Evolutionary conservation across 2,113 vertebrate genomes (phyloP).

Genomic region (Indicator maculatus): DNA sequence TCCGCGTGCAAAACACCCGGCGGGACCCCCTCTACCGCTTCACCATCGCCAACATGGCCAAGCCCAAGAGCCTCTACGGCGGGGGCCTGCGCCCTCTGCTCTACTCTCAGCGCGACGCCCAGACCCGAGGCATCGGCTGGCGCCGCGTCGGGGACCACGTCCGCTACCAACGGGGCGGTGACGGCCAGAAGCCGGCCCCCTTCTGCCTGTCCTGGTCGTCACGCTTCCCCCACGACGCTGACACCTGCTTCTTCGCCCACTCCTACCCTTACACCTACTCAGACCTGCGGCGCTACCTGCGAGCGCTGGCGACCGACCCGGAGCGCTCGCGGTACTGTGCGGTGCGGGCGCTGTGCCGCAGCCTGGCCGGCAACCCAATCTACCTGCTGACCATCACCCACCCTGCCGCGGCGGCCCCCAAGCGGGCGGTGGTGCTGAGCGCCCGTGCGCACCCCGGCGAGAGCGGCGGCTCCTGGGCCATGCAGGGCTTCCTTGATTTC

Average conservation of each 20-base stretch:
- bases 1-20: slow-evolving; percentile 87
- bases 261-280: slow-evolving; percentile 94
- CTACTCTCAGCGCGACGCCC: slow-evolving; percentile 86
- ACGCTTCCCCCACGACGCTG: slow-evolving; percentile 81
- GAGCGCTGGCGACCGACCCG: slow-evolving; percentile 71
- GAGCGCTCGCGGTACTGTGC: slow-evolving; percentile 76
- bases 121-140: slow-evolving; percentile 80
- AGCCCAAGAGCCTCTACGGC: slow-evolving; percentile 87
- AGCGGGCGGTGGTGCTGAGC: slow-evolving; percentile 85
- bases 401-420: slow-evolving; percentile 41
- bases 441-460: slow-evolving; percentile 90
- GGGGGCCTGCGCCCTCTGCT: slow-evolving; percentile 86
- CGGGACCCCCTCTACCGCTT: slow-evolving; percentile 83
- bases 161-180: slow-evolving; percentile 77
- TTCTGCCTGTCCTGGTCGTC: slow-evolving; percentile 87
- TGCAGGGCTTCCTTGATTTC: slow-evolving; percentile 90
- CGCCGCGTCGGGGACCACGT: slow-evolving; percentile 77
- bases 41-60: slow-evolving; percentile 91
- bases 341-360: slow-evolving; percentile 83
- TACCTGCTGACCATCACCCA: slow-evolving; percentile 86
- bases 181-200: slow-evolving; percentile 19
- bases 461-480: slow-evolving; percentile 89
- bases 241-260: slow-evolving; percentile 91
- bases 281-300: slow-evolving; percentile 84
- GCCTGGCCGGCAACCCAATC: slow-evolving; percentile 87